phyloP scores from a whole-genome alignment of 2,113 vertebrate species.

The Bufo gargarizans region DNA sequence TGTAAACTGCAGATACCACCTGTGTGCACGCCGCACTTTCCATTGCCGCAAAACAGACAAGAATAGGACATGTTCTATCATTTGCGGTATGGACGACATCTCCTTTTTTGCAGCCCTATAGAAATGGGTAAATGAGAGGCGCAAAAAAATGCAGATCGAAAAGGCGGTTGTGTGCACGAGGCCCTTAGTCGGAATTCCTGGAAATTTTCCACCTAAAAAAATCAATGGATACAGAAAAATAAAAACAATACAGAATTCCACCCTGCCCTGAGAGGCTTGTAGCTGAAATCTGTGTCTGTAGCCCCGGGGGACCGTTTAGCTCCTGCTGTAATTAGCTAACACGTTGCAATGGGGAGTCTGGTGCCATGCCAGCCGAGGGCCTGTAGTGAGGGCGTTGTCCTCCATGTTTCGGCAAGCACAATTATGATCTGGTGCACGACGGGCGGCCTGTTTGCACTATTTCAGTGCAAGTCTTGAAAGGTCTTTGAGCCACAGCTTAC shows the following conservation, averaged over 20 bases:
- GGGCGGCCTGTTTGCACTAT: neutral
- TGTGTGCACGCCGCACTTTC: too few species aligned
- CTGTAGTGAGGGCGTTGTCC: slow-evolving; percentile 1
- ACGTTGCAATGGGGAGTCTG: slow-evolving; percentile 9
- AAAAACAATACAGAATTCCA: slow-evolving; percentile 43
- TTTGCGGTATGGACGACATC: too few species aligned
- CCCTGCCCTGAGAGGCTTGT: slow-evolving; percentile 61
- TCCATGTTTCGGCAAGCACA: neutral
- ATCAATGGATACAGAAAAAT: slow-evolving; percentile 52
- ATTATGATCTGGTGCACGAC: neutral
- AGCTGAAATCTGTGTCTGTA: slow-evolving; percentile 64
- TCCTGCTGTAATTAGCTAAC: slow-evolving; percentile 62
- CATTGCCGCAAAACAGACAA: too few species aligned
- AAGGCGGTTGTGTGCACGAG: too few species aligned
- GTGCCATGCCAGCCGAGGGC: neutral
- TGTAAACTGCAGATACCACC: too few species aligned
- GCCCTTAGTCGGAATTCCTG: slow-evolving; percentile 60
- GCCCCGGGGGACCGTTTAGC: slow-evolving; percentile 65
- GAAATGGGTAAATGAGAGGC: too few species aligned
- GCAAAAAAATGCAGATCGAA: too few species aligned
- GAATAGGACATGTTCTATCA: too few species aligned
- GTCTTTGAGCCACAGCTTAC: neutral
- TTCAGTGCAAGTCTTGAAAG: too few species aligned
- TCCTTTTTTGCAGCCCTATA: too few species aligned
- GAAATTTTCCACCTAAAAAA: slow-evolving; percentile 63